phyloP scores from a whole-genome alignment of 2,113 vertebrate genomes.

The Propithecus coquereli region DNA sequence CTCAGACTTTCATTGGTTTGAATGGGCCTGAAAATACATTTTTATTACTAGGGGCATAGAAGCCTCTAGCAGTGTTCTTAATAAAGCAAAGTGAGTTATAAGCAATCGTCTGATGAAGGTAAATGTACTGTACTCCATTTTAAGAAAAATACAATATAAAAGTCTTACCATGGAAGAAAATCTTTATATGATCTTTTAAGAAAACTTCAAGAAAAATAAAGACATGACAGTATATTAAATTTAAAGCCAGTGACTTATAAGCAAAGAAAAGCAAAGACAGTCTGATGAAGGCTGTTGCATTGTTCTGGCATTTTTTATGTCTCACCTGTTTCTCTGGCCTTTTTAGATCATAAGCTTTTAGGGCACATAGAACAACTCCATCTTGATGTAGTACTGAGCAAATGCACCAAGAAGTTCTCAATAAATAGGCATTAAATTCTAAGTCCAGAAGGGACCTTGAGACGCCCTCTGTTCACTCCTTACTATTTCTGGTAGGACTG shows the following conservation, averaged over 20 bases:
- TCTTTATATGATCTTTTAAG: slow-evolving; percentile 69
- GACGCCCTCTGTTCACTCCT: slow-evolving; percentile 8
- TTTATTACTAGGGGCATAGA: slow-evolving; percentile 56
- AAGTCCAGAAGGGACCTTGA: slow-evolving; percentile 43
- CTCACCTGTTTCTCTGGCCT: slow-evolving; percentile 40
- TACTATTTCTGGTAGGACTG: not conserved
- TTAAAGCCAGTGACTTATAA: slow-evolving; percentile 73
- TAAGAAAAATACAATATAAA: slow-evolving; percentile 70
- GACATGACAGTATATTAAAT: slow-evolving; percentile 73
- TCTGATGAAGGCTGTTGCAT: slow-evolving; percentile 61
- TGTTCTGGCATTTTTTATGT: slow-evolving; percentile 53
- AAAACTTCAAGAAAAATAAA: slow-evolving; percentile 75
- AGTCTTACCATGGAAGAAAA: slow-evolving; percentile 65
- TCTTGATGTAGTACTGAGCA: slow-evolving; percentile 54
- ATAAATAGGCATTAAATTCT: slow-evolving; percentile 65
- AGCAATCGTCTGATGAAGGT: slow-evolving; percentile 34
- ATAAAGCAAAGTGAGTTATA: slow-evolving; percentile 65
- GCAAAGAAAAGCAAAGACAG: slow-evolving; percentile 62
- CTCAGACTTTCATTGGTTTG: slow-evolving; percentile 55
- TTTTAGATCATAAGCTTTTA: slow-evolving; percentile 65
- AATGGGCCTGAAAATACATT: slow-evolving; percentile 47
- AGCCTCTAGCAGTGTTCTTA: slow-evolving; percentile 50
- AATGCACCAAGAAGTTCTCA: slow-evolving; percentile 47
- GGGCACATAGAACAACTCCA: slow-evolving; percentile 2
- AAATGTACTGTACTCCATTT: slow-evolving; percentile 57